A percentile compares a stretch with the other conserved stretches of the same genome.
phyloP scores from a whole-genome alignment of 2,888 invertebrate genomes.

The Parthenolecanium corni region DNA sequence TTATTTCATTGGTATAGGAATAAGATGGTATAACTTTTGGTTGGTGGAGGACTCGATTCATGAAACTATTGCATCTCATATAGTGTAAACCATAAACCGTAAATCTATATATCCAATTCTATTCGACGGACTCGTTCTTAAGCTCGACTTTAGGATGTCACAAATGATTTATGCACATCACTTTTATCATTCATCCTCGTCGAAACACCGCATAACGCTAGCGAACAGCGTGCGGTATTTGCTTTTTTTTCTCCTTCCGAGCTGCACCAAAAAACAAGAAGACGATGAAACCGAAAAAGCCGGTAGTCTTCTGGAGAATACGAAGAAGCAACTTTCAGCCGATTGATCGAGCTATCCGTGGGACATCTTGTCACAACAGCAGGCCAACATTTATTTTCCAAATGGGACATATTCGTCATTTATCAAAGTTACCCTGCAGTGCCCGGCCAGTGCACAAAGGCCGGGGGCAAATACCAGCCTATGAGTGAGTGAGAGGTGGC shows the following conservation, averaged over 20 bases:
- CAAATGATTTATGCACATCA: constrained; percentile 24
- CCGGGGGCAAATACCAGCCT: too few relatives aligned
- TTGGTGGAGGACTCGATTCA: too few relatives aligned
- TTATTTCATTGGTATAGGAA: too few relatives aligned
- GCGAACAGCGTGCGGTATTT: neutral
- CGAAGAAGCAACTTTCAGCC: constrained; percentile 1
- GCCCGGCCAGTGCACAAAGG: too few relatives aligned
- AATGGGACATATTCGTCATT: constrained; percentile 27
- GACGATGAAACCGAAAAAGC: constrained; percentile 1
- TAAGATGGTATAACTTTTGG: too few relatives aligned
- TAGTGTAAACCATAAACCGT: too few relatives aligned
- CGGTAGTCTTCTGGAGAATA: neutral
- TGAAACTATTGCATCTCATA: too few relatives aligned
- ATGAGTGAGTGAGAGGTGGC: too few relatives aligned
- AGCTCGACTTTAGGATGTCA: constrained; percentile 24
- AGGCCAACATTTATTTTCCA: constrained; percentile 28
- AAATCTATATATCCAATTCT: too few relatives aligned
- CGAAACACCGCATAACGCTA: too few relatives aligned
- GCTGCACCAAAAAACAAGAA: neutral
- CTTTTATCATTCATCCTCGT: constrained; percentile 16
- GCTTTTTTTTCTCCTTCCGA: too few relatives aligned
- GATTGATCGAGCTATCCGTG: constrained; percentile 26
- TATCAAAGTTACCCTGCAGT: constrained; percentile 20
- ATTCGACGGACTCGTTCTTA: constrained; percentile 19
- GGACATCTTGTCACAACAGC: constrained; percentile 29